These are phyloP conservation scores for Orchestia grillus DNA, from an alignment of 1,140 invertebrate genomes.

Conservation along the genomic window DNA sequence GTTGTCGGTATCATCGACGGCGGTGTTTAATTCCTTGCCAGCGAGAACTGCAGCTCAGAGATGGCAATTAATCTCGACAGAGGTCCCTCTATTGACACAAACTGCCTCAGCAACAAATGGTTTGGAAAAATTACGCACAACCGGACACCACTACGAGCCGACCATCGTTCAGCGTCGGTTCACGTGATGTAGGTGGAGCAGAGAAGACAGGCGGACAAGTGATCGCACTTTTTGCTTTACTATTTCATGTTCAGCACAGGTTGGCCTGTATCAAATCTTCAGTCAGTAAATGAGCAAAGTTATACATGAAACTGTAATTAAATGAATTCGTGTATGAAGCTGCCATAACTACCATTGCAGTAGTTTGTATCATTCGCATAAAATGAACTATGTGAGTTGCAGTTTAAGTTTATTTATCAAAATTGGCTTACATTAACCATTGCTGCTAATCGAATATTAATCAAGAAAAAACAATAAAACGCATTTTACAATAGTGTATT, in stretches of 20 bases:
- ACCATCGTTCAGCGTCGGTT: not conserved
- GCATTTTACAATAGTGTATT: too few relatives aligned
- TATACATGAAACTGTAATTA: too few relatives aligned
- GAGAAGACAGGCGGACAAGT: not conserved
- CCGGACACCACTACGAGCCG: not conserved
- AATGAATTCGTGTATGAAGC: too few relatives aligned
- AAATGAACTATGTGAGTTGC: too few relatives aligned
- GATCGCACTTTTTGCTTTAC: not conserved
- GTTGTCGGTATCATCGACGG: not conserved
- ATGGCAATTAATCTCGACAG: conserved; percentile 47
- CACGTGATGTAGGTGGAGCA: not conserved
- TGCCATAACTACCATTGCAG: too few relatives aligned
- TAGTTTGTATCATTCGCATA: too few relatives aligned
- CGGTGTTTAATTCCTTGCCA: conserved; percentile 13
- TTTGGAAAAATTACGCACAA: conserved; percentile 36
- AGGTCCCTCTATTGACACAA: conserved; percentile 36
- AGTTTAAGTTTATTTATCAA: too few relatives aligned
- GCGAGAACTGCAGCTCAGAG: not conserved
- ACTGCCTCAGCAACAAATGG: conserved; percentile 50
- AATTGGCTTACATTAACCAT: too few relatives aligned
- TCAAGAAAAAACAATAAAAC: too few relatives aligned
- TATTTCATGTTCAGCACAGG: not conserved
- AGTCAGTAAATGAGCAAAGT: too few relatives aligned
- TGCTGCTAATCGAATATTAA: too few relatives aligned
- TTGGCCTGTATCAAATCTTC: not conserved